Evolutionary conservation across 2,888 invertebrate genomes (phyloP), one percentile per base, ranked within the genome.

Genomic region (Lottia scabra): DNA sequence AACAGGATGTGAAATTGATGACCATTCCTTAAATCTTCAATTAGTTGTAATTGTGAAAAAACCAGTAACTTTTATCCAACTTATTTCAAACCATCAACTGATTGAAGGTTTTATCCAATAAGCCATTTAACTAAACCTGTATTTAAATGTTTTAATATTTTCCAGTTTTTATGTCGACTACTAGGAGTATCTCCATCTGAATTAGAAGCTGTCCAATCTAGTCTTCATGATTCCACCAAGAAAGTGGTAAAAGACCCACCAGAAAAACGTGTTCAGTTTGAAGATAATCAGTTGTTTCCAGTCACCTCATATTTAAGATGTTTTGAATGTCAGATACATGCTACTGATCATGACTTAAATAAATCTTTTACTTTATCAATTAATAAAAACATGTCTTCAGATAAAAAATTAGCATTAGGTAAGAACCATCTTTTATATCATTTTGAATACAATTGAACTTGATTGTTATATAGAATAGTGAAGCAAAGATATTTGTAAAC

Each of bases 251-350:
- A 16, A 30, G 63, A 68, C 8, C 76, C 73, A 27, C 70, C 44
- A 13, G 68, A 70, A 6, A 72, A 75, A 26, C 74, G 70, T 45
- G 83, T 82, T 46, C 73, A 71, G 46, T 84, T 85, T 75, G 75
- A 80, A 30, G 78, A 78, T 1, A 78, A 76, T 44, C 69, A 74
- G 2, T 19, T 23, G 0, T 74, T 85, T 68, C 76, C 78, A 16
- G 80, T 82, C 27, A 78, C 83, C 13, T 83, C 80, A 13, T 88
- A 86, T 71, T 82, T 87, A 12, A 80, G 81, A 70, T 87, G 87
- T 72, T 87, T 88, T 72, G 80, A 83, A 5, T 87, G 85, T 70
- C 81, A 81, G 38, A 72, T 83, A 65, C 82, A 81, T 74, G 65
- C 72, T 45, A 63, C 71, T 38, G 78, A 72, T 45, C 72, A 74